Evolutionary conservation across 2,888 invertebrate genomes (phyloP).

Genomic region (Nematopogon swammerdamellus): DNA sequence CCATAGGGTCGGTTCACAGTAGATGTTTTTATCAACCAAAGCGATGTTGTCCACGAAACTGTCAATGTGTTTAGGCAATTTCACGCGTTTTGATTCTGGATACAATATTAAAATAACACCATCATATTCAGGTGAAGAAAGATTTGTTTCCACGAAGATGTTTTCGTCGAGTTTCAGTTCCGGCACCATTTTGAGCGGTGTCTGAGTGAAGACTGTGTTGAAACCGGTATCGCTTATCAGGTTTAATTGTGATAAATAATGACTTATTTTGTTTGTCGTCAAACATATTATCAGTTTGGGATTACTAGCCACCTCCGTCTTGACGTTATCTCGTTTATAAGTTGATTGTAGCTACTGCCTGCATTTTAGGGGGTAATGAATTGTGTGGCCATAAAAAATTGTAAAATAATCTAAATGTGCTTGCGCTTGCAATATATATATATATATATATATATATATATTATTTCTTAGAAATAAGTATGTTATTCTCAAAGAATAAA

Average conservation of each 20-base stretch:
- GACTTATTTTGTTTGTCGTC: not conserved
- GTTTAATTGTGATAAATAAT: not conserved
- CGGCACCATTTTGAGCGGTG: slow-evolving; percentile 7
- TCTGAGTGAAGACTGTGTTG: not conserved
- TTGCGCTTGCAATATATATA: too few species aligned
- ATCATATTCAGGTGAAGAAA: slow-evolving; percentile 55
- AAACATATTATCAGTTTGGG: not conserved
- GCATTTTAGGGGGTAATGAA: too few species aligned
- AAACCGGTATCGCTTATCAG: not conserved
- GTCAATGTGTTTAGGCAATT: slow-evolving; percentile 34
- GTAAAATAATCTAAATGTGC: too few species aligned
- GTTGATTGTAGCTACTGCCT: too few species aligned
- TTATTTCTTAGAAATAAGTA: too few species aligned
- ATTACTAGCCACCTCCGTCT: not conserved
- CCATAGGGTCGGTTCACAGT: slow-evolving; percentile 56
- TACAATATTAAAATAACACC: slow-evolving; percentile 59
- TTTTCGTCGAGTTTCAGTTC: slow-evolving; percentile 35
- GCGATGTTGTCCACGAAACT: slow-evolving; percentile 30
- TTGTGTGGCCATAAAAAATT: too few species aligned
- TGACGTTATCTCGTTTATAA: too few species aligned
- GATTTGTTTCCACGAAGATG: slow-evolving; percentile 40
- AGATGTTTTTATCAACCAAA: slow-evolving; percentile 33
- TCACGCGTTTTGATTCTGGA: slow-evolving; percentile 41
- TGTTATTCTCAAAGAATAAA: too few species aligned
- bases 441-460: too few species aligned